These are phyloP conservation scores for Habroteleia sp. DNA, from an alignment of 2,888 invertebrate species.

Conservation along the genomic window DNA sequence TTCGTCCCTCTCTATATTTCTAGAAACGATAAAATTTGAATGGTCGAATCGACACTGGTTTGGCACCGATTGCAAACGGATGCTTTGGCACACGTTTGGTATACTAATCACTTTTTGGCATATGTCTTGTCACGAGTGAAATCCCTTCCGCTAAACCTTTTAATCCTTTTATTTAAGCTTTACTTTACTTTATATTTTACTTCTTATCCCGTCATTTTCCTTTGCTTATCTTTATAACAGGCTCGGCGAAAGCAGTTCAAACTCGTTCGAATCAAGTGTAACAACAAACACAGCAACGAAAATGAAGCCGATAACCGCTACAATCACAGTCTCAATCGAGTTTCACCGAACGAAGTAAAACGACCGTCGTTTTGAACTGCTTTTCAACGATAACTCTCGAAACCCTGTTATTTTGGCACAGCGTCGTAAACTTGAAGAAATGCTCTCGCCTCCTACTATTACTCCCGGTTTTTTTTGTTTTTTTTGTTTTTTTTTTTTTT, in stretches of 20 bases:
- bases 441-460: slow-evolving; percentile 13
- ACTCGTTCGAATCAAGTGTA: slow-evolving; percentile 11
- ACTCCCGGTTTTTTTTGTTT: background rate
- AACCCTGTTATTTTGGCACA: slow-evolving; percentile 62
- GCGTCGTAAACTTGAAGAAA: slow-evolving; percentile 34
- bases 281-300: background rate
- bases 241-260: slow-evolving; percentile 38
- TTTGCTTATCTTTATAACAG: slow-evolving; percentile 11
- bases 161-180: slow-evolving; percentile 16
- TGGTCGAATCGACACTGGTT: slow-evolving; percentile 26
- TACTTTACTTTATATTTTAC: slow-evolving; percentile 8
- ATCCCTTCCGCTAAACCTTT: slow-evolving; percentile 8
- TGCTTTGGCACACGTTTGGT: slow-evolving; percentile 62
- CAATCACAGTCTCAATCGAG: slow-evolving; percentile 9
- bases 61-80: slow-evolving; percentile 57
- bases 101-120: slow-evolving; percentile 59
- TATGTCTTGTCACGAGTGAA: slow-evolving; percentile 52
- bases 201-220: background rate
- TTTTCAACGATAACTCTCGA: slow-evolving; percentile 34
- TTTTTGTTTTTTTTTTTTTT: background rate
- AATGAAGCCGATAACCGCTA: background rate
- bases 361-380: slow-evolving; percentile 26
- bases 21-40: too few relatives aligned
- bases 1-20: slow-evolving; percentile 3
- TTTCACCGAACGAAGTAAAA: slow-evolving; percentile 10